Base-by-base conservation (phyloP, 2,113 vertebrate species). In the Coregonus clupeaformis region DNA sequence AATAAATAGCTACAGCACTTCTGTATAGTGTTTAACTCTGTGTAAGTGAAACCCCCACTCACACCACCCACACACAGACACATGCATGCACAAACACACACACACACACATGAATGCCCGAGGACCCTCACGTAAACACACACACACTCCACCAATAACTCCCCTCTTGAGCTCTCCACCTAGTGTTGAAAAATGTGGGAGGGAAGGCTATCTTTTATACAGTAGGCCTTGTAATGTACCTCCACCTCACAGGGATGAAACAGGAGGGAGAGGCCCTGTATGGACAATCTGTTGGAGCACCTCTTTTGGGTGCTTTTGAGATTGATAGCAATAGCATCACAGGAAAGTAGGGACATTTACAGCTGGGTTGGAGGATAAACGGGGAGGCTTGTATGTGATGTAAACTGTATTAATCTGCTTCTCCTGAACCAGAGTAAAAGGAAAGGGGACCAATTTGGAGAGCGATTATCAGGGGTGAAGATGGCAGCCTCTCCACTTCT, bases 381-480 rank as follows among this genome's bases (percentile, higher is more conserved):
- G 68, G 6, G 24, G 20, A 69, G 27, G 74, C 57, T 24, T 55
- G 45, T 20, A 6, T 24, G 7, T 24, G 36, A 29, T 24, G 42
- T 24, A 42, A 65, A 20, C 18, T 24, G 49, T 72, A 70, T 77
- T 71, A 64, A 77, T 65, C 45, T 71, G 45, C 45, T 70, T 76
- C 45, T 55, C 52, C 52, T 63, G 59, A 29, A 29, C 25, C 63
- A 16, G 60, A 63, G 25, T 30, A 29, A 69, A 52, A 52, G 45
- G 32, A 64, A 42, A 47, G 45, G 69, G 3, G 6, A 71, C 47
- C 45, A 16, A 36, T 71, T 65, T 66, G 42, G 68, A 32, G 63
- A 52, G 14, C 49, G 14, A 5, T 71, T 66, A 68, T 57, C 55
- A 60, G 24, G 36, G 60, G 66, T 29, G 24, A 60, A 52, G 12